Evolutionary conservation across 2,888 invertebrate species (phyloP).

Genomic region (Agrenia bidenticulata): DNA sequence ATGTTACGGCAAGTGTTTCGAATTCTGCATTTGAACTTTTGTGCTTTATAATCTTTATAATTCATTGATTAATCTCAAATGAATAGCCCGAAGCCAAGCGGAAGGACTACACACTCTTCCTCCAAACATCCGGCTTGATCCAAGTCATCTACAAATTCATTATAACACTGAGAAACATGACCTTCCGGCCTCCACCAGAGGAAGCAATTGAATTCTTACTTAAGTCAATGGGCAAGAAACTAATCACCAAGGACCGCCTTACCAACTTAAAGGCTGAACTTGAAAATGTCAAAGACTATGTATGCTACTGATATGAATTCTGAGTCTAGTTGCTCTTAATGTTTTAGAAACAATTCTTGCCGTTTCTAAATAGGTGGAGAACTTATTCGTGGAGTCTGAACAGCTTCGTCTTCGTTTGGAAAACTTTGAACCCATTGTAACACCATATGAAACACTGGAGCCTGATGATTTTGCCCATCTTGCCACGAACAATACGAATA

Average conservation of each 20-base stretch:
- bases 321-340: too few species aligned
- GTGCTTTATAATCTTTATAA: too few species aligned
- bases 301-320: too few species aligned
- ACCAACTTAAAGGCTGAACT: too few species aligned
- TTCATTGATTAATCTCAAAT: too few species aligned
- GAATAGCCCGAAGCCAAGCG: conserved; percentile 22
- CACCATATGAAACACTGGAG: conserved; percentile 3
- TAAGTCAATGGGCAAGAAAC: conserved; percentile 13
- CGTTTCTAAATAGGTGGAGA: too few species aligned
- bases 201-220: conserved; percentile 19
- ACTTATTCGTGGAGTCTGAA: conserved; percentile 27
- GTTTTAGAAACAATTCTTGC: too few species aligned
- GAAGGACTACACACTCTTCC: conserved; percentile 14
- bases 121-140: conserved; percentile 18
- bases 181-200: conserved; percentile 7
- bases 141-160: conserved; percentile 15
- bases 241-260: neutral
- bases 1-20: too few species aligned
- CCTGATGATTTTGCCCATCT: conserved; percentile 2
- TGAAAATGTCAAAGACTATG: too few species aligned
- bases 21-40: too few species aligned
- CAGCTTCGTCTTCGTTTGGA: conserved; percentile 1
- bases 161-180: conserved; percentile 10
- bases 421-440: neutral
- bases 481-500: too few species aligned